phyloP scores from a whole-genome alignment of 2,113 vertebrate genomes.

The Ascaphus truei region DNA sequence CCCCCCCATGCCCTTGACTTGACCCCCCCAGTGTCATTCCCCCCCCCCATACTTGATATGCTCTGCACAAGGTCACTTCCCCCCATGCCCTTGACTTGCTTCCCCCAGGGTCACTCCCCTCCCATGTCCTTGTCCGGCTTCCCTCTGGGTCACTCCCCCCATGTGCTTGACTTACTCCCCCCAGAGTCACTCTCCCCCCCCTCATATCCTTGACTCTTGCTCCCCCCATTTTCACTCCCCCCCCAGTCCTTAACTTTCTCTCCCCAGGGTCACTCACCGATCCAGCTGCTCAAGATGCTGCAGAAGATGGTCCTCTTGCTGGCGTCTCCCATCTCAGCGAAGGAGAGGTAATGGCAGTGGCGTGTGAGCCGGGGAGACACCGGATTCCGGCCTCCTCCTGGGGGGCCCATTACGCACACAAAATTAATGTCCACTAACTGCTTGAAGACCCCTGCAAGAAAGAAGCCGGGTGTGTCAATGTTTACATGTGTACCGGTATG shows the following conservation, averaged over 20 bases:
- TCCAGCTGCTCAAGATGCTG: conserved; percentile 82
- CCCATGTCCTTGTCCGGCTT: too few species aligned
- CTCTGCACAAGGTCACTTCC: too few species aligned
- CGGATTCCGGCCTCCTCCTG: conserved; percentile 81
- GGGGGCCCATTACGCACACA: conserved; percentile 85
- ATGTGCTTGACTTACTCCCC: background rate
- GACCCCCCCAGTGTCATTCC: too few species aligned
- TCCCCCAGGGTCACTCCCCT: too few species aligned
- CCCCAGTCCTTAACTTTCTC: background rate
- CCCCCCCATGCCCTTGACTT: too few species aligned
- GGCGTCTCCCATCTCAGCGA: conserved; percentile 78
- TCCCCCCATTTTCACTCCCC: background rate
- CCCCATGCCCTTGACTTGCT: too few species aligned
- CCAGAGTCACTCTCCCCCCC: background rate
- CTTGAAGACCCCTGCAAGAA: conserved; percentile 72
- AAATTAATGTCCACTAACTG: conserved; percentile 86
- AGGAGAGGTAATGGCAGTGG: conserved; percentile 86
- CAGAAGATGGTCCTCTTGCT: conserved; percentile 85
- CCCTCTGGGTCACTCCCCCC: too few species aligned
- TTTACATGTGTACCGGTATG: conserved; percentile 21
- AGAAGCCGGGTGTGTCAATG: background rate
- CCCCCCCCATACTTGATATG: too few species aligned
- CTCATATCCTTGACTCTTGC: background rate
- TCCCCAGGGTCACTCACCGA: conserved; percentile 65
- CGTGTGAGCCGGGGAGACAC: conserved; percentile 78